Percentiles rank a stretch among this genome's conserved stretches.
Conservation (phyloP, 2,797 vertebrate genomes). For the Harpagifer antarcticus region DNA sequence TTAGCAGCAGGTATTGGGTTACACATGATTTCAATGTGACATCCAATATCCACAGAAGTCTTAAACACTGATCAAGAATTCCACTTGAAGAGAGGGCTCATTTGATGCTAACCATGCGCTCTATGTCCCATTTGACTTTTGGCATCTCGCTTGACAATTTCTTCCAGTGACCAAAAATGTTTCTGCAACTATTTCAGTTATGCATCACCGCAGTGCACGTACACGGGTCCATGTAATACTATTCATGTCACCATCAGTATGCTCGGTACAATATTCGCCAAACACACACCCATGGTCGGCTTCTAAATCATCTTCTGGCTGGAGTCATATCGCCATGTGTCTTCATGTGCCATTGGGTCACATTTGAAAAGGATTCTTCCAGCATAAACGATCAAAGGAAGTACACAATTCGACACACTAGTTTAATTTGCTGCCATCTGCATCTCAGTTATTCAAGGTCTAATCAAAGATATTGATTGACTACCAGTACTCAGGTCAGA, state of each 20-base stretch:
- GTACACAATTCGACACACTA: not conserved
- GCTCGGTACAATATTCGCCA: slow-evolving; percentile 32
- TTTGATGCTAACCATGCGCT: slow-evolving; percentile 59
- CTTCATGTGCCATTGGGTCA: slow-evolving; percentile 27
- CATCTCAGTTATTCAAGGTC: slow-evolving; percentile 35
- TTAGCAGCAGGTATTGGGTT: slow-evolving; percentile 71
- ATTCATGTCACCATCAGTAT: slow-evolving; percentile 24
- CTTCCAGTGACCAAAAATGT: slow-evolving; percentile 56
- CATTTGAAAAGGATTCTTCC: slow-evolving; percentile 21
- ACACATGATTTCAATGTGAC: slow-evolving; percentile 63
- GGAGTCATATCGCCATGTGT: slow-evolving; percentile 30
- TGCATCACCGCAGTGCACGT: slow-evolving; percentile 14
- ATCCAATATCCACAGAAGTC: slow-evolving; percentile 63
- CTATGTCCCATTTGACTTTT: slow-evolving; percentile 59
- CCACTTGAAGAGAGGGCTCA: slow-evolving; percentile 68
- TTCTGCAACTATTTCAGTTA: slow-evolving; percentile 57
- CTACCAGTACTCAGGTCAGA: slow-evolving; percentile 21
- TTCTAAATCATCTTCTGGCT: slow-evolving; percentile 50
- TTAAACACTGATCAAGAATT: slow-evolving; percentile 75
- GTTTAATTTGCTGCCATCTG: slow-evolving; percentile 9
- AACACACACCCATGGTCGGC: slow-evolving; percentile 57
- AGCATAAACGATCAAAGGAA: slow-evolving; percentile 8
- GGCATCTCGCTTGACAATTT: slow-evolving; percentile 44
- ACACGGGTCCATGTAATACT: slow-evolving; percentile 33
- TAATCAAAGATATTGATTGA: slow-evolving; percentile 64